These are phyloP conservation scores for Aquatica leii DNA, from an alignment of 2,888 invertebrate genomes.

Conservation along the genomic window DNA sequence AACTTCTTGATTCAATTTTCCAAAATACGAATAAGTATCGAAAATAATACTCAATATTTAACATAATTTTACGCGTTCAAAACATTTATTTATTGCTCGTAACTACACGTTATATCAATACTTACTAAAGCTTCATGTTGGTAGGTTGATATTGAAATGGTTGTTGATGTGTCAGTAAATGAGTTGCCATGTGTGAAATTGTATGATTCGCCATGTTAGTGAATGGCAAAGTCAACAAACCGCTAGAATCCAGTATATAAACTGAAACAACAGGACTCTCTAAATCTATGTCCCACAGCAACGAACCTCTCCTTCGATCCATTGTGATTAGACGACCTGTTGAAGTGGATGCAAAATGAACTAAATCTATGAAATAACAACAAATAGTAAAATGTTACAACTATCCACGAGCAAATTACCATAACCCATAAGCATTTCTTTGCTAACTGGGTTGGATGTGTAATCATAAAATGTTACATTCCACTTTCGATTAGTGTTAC, in stretches of 20 bases:
- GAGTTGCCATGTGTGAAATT: conserved; percentile 66
- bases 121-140: conserved; percentile 65
- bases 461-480: conserved; percentile 98
- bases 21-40: no score
- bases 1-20: no score
- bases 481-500: conserved; percentile 80
- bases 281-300: conserved; percentile 88
- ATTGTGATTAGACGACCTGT: conserved; percentile 87
- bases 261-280: conserved; percentile 91
- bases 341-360: conserved; percentile 91
- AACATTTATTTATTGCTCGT: no score
- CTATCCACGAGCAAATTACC: conserved; percentile 61
- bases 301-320: conserved; percentile 79
- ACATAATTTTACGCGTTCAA: no score
- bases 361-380: conserved; percentile 69
- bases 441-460: conserved; percentile 81
- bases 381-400: conserved; percentile 18
- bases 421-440: conserved; percentile 81
- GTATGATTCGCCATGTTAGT: conserved; percentile 90
- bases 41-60: no score
- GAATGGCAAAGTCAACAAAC: conserved; percentile 85
- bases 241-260: conserved; percentile 79
- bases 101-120: no score
- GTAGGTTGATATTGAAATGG: conserved; percentile 58
- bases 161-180: conserved; percentile 54